Conservation (phyloP, 1,140 invertebrate genomes). For the Solenopsis invicta region DNA sequence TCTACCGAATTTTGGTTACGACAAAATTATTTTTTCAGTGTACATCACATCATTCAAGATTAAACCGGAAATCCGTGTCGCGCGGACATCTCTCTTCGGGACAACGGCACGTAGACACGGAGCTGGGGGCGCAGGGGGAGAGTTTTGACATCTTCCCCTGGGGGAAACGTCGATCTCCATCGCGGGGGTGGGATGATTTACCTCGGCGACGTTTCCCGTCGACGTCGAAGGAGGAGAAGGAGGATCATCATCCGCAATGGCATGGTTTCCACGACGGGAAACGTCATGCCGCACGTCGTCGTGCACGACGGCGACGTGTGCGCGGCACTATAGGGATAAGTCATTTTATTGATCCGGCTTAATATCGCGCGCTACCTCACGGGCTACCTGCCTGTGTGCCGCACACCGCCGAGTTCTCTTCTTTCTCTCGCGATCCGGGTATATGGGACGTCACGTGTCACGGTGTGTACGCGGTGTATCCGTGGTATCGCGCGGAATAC, state of each 20-base stretch:
- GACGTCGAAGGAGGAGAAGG: too few relatives aligned
- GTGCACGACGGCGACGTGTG: slow-evolving; percentile 1
- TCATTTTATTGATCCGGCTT: slow-evolving; percentile 64
- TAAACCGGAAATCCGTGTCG: background rate
- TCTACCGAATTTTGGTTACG: too few relatives aligned
- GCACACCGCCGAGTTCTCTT: background rate
- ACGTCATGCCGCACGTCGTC: slow-evolving; percentile 31
- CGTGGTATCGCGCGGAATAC: slow-evolving; percentile 20
- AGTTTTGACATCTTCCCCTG: background rate
- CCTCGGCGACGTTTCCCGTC: background rate
- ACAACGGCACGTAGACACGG: background rate
- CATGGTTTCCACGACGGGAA: slow-evolving; percentile 12
- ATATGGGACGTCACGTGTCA: slow-evolving; percentile 10
- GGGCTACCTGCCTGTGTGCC: slow-evolving; percentile 23
- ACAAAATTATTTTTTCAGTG: too few relatives aligned
- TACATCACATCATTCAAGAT: background rate
- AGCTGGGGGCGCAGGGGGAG: too few relatives aligned
- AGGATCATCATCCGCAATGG: background rate
- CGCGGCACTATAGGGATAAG: slow-evolving; percentile 54
- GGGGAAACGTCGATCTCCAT: background rate
- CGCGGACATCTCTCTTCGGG: background rate
- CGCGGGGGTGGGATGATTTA: background rate
- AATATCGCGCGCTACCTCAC: slow-evolving; percentile 35
- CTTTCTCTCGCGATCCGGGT: background rate
- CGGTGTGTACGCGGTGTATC: background rate